Base-by-base conservation (phyloP, 1,140 invertebrate genomes). In the Apis laboriosa region DNA sequence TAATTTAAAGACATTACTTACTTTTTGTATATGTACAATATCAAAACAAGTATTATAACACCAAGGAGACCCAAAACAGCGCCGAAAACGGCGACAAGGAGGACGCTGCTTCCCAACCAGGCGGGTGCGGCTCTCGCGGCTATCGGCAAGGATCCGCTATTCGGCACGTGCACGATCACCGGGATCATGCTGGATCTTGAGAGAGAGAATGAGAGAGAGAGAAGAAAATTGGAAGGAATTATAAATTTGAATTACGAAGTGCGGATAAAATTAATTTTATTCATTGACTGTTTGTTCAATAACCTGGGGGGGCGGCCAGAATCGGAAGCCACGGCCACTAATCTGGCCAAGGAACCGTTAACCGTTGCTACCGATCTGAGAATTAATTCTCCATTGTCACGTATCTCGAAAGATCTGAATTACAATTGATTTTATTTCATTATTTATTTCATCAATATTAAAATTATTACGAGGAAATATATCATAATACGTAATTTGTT, bases 301-400 rank as follows among this genome's bases (percentile, higher is more conserved):
- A 43, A 96, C 94, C 96, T 94, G 0, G 97, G 96, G 61, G 97
- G 97, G 55, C 95, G 94, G 58, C 97, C 97, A 58, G 96, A 96
- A 92, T 98, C 98, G 1, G 96, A 96, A 24, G 97, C 98, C 76
- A 97, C 96, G 63, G 96, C 97, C 24, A 97, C 96, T 60, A 98
- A 84, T 79, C 93, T 87, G 63, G 94, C 94, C 53, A 94, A 93
- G 96, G 96, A 88, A 95, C 95, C 75, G 95, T 96, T 81, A 94
- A 96, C 85, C 93, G 92, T 92, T 95, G 96, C 34, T 95, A 93
- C 51, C 64, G 91, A 92, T 84, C 94, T 92, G 68, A 96, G 85
- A 75, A 94, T 95, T 80, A 96, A 86, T 84, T 95, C 95, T 49
- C 95, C 95, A 51, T 93, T 92, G 28, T 94, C 93, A 58, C 92